Base-by-base conservation (phyloP, 2,888 invertebrate genomes). In the Litoditis marina region DNA sequence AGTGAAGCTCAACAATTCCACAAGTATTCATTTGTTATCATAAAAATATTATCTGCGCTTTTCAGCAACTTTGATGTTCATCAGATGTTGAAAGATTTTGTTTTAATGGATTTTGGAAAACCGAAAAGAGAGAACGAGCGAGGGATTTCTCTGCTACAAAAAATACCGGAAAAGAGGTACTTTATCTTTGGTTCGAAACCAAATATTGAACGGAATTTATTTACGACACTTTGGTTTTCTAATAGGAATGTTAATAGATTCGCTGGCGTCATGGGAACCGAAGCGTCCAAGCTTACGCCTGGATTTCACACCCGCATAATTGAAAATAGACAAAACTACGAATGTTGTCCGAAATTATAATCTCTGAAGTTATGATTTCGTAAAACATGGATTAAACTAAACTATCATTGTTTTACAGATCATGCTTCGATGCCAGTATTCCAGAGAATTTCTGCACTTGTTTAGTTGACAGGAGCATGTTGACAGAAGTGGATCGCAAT, bases 31-130 rank as follows among this genome's bases (percentile, higher is more conserved):
- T 77, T 63, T 56, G 83, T 39, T 58, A n/a, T n/a, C n/a, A n/a
- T n/a, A n/a, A n/a, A n/a, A n/a, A n/a, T n/a, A n/a, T n/a, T n/a
- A n/a, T n/a, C n/a, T n/a, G 11, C 16, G 47, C 69, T 83, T 28
- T 80, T 82, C 16, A 84, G 85, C n/a, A 84, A 84, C 4, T 85
- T 84, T 72, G 85, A 85, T 66, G 69, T 85, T 7, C 79, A 84
- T 64, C 81, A 82, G 60, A 84, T 83, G 16, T 61, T 85, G 11
- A 63, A 72, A 11, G 82, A 83, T 53, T 68, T 84, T 53, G 73
- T 74, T 27, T 56, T 60, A 47, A 68, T 69, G 65, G 54, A 63
- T 28, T 52, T 68, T 16, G 76, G 71, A n/a, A n/a, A n/a, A n/a
- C n/a, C n/a, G n/a, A n/a, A n/a, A n/a, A n/a, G n/a, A n/a, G n/a